phyloP scores from a whole-genome alignment of 2,797 vertebrate species.

The Botia kubotai region DNA sequence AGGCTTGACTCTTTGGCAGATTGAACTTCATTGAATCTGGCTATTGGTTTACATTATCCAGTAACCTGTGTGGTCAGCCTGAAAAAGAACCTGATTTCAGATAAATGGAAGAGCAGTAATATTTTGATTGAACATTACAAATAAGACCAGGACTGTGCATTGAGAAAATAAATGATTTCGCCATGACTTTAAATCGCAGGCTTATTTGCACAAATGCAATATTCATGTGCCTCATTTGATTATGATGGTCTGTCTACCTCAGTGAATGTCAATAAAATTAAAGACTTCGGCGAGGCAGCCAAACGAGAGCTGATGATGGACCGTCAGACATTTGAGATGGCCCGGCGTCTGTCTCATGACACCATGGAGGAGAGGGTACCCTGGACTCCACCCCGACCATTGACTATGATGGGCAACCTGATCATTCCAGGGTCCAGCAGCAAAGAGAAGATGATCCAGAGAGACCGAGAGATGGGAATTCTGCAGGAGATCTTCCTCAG shows the following conservation, averaged over 20 bases:
- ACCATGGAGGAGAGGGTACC: slow-evolving; percentile 93
- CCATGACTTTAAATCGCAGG: not conserved
- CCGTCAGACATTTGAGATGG: slow-evolving; percentile 91
- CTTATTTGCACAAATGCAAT: not conserved
- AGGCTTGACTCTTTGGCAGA: no score
- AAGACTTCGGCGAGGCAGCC: slow-evolving; percentile 94
- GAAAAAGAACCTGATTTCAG: no score
- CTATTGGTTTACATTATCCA: no score
- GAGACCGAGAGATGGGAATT: slow-evolving; percentile 92
- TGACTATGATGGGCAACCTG: slow-evolving; percentile 79
- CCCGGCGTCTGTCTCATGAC: slow-evolving; percentile 91
- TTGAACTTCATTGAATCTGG: no score
- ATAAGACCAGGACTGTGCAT: no score
- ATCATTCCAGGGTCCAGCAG: slow-evolving; percentile 84
- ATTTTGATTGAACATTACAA: no score
- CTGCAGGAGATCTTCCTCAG: slow-evolving; percentile 94
- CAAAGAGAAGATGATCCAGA: slow-evolving; percentile 88
- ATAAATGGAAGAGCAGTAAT: no score
- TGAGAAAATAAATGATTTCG: no score
- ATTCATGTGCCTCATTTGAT: not conserved
- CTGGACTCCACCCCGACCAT: slow-evolving; percentile 83
- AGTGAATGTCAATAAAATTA: slow-evolving; percentile 98
- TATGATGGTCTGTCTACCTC: not conserved
- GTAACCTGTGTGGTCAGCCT: no score
- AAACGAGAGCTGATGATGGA: slow-evolving; percentile 94